These are phyloP conservation scores for Shargacucullia verbasci DNA, from an alignment of 2,888 invertebrate genomes.

Conservation along the genomic window DNA sequence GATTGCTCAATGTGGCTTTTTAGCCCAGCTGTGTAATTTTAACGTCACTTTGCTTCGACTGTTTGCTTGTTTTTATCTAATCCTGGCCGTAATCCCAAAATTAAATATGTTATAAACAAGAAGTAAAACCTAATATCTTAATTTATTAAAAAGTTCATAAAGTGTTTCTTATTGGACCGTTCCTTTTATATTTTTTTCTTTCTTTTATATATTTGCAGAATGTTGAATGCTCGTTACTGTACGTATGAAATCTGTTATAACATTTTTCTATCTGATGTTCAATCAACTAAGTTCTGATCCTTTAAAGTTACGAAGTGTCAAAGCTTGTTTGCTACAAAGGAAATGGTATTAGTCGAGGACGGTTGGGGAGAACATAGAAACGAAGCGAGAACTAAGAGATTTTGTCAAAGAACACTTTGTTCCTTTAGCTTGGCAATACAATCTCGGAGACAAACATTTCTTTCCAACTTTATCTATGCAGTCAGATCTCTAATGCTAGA, in stretches of 20 bases:
- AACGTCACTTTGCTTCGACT: too few relatives aligned
- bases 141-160: too few relatives aligned
- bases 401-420: conserved; percentile 46
- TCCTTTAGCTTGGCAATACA: conserved; percentile 9
- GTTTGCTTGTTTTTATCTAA: too few relatives aligned
- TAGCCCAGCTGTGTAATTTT: too few relatives aligned
- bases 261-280: not conserved
- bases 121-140: too few relatives aligned
- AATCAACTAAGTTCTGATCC: conserved; percentile 12
- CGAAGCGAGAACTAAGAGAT: conserved; percentile 26
- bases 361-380: conserved; percentile 1
- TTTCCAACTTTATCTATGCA: conserved; percentile 30
- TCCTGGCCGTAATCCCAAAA: too few relatives aligned
- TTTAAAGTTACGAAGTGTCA: conserved; percentile 16
- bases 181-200: too few relatives aligned
- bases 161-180: too few relatives aligned
- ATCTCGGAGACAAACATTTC: conserved; percentile 31
- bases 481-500: conserved; percentile 22
- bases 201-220: too few relatives aligned
- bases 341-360: conserved; percentile 20
- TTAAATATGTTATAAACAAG: too few relatives aligned
- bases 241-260: not conserved
- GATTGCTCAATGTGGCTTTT: too few relatives aligned
- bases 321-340: conserved; percentile 26
- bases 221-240: not conserved